A percentile compares a stretch with the other conserved stretches of the same genome.
These are phyloP conservation scores for Drosophila ercepeae DNA, from an alignment of 1,140 invertebrate species.

Conservation along the genomic window DNA sequence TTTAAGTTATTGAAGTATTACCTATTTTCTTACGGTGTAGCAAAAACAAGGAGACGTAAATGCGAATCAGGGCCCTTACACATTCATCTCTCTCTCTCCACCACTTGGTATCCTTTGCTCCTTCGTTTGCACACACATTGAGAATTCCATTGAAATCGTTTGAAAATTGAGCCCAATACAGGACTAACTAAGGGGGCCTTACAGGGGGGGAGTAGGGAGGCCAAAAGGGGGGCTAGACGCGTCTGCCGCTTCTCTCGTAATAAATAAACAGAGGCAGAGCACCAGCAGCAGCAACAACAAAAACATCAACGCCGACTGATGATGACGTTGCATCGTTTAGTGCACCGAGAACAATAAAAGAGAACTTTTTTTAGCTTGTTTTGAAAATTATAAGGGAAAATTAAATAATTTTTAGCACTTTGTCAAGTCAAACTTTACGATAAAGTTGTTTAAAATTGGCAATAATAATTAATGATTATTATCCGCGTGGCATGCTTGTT, in stretches of 20 bases:
- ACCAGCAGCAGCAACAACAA: constrained; percentile 31
- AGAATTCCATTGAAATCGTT: constrained; percentile 80
- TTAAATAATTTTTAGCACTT: too few relatives aligned
- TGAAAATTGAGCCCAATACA: constrained; percentile 71
- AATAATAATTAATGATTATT: too few relatives aligned
- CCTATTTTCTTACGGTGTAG: constrained; percentile 4
- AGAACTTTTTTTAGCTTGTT: too few relatives aligned
- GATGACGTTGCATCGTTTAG: constrained; percentile 44
- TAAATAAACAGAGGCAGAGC: constrained; percentile 66
- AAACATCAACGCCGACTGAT: constrained; percentile 27
- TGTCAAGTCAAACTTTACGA: too few relatives aligned
- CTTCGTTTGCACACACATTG: constrained; percentile 34
- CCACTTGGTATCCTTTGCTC: constrained; percentile 19
- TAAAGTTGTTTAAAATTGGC: too few relatives aligned
- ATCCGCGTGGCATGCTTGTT: constrained; percentile 1
- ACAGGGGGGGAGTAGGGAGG: not conserved
- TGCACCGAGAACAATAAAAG: not conserved
- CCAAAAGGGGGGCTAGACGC: constrained; percentile 30
- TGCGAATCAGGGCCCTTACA: constrained; percentile 54
- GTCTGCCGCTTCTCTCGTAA: constrained; percentile 69
- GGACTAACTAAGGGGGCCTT: not conserved
- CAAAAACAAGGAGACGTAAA: constrained; percentile 14
- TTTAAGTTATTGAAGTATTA: too few relatives aligned
- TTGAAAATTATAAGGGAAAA: too few relatives aligned
- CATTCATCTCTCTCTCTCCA: constrained; percentile 28